phyloP scores from a whole-genome alignment of 2,888 invertebrate species.

The Spisula subtruncata region DNA sequence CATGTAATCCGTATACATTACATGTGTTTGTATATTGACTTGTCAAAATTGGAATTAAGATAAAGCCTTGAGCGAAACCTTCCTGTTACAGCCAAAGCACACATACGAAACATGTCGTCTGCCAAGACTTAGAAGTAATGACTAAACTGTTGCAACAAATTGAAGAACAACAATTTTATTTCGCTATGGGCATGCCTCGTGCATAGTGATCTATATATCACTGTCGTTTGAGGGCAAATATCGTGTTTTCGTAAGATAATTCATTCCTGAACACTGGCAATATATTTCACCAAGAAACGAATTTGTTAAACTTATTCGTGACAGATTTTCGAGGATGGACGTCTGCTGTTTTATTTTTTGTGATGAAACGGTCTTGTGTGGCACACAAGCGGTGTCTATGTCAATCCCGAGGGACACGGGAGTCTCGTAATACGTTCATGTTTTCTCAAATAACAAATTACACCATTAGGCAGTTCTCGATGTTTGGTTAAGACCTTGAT shows the following conservation, averaged over 20 bases:
- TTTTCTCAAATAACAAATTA: slow-evolving; percentile 57
- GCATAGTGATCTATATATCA: neutral
- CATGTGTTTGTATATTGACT: neutral
- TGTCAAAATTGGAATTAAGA: neutral
- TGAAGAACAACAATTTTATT: slow-evolving; percentile 15
- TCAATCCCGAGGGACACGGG: slow-evolving; percentile 29
- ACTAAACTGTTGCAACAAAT: slow-evolving; percentile 6
- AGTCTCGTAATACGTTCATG: slow-evolving; percentile 27
- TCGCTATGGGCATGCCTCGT: neutral
- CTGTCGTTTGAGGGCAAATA: neutral
- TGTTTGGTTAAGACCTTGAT: slow-evolving; percentile 35
- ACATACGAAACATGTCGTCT: neutral
- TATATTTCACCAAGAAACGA: slow-evolving; percentile 11
- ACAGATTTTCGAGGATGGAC: slow-evolving; percentile 2
- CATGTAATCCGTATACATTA: too few species aligned
- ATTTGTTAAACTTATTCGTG: slow-evolving; percentile 18
- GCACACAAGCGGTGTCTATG: slow-evolving; percentile 34
- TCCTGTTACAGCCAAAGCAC: neutral
- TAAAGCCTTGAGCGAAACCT: neutral
- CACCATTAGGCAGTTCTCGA: slow-evolving; percentile 51
- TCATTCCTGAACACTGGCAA: neutral
- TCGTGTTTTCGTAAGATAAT: slow-evolving; percentile 14
- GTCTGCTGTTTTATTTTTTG: slow-evolving; percentile 24
- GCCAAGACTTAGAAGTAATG: neutral
- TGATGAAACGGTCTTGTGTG: slow-evolving; percentile 9